phyloP scores from a whole-genome alignment of 2,113 vertebrate species.

The Phoenicopterus ruber region DNA sequence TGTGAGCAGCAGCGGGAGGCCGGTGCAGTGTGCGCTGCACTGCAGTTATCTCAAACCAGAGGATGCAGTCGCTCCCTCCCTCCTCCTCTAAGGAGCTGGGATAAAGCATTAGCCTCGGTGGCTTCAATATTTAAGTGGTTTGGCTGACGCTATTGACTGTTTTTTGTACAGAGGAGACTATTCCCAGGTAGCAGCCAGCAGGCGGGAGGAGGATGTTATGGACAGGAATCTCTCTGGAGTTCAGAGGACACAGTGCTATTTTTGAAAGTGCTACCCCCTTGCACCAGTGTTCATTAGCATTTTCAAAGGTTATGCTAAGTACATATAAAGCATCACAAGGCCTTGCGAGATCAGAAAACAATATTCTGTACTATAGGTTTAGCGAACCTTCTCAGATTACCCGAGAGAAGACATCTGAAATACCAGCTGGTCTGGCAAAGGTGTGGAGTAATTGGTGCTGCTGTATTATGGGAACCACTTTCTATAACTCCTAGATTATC shows the following conservation, averaged over 20 bases:
- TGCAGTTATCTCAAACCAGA: neutral
- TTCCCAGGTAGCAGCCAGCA: neutral
- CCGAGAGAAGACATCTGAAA: neutral
- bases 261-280: neutral
- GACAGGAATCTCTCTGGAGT: neutral
- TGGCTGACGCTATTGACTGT: neutral
- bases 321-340: neutral
- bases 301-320: neutral
- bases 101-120: neutral
- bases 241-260: neutral
- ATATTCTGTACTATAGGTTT: neutral
- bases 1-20: neutral
- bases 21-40: neutral
- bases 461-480: neutral
- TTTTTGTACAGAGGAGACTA: neutral
- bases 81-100: neutral
- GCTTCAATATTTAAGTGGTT: neutral
- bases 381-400: neutral
- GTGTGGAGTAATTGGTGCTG: neutral
- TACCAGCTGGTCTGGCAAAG: neutral
- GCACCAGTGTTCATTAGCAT: neutral
- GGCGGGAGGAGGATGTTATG: neutral
- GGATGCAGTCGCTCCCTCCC: neutral
- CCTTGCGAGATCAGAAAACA: neutral
- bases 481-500: neutral